These are phyloP conservation scores for Brenthis ino DNA, from an alignment of 2,888 invertebrate genomes.

Conservation along the genomic window DNA sequence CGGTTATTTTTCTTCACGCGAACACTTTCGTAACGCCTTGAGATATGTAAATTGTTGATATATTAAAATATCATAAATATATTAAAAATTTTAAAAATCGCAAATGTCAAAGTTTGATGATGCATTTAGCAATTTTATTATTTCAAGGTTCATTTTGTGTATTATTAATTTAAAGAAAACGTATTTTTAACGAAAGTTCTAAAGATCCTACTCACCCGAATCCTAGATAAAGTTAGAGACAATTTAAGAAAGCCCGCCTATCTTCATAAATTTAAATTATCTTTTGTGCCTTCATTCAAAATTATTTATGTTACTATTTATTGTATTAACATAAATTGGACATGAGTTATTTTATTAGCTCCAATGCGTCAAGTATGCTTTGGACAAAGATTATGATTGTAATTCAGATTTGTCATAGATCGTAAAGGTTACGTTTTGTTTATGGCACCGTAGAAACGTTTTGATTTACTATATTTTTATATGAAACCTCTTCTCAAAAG, in stretches of 20 bases:
- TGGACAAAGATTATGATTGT: slow-evolving; percentile 77
- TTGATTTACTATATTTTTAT: slow-evolving; percentile 22
- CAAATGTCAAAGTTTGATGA: too few relatives aligned
- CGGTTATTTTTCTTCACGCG: slow-evolving; percentile 61
- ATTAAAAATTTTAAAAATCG: not conserved
- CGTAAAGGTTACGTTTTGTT: slow-evolving; percentile 70
- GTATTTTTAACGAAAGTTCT: not conserved
- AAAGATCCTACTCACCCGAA: not conserved
- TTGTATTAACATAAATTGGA: slow-evolving; percentile 83
- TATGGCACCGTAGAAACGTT: slow-evolving; percentile 47
- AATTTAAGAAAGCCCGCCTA: slow-evolving; percentile 55
- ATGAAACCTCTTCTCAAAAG: slow-evolving; percentile 5
- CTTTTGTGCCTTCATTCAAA: slow-evolving; percentile 64
- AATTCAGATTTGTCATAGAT: slow-evolving; percentile 78
- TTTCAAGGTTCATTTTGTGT: too few relatives aligned
- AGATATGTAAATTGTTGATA: slow-evolving; percentile 55
- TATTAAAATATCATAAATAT: not conserved
- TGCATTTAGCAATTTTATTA: too few relatives aligned
- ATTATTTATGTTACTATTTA: slow-evolving; percentile 81
- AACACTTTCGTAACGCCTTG: slow-evolving; percentile 58
- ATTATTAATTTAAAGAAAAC: not conserved
- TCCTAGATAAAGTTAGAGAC: slow-evolving; percentile 23
- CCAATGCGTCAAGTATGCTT: slow-evolving; percentile 70
- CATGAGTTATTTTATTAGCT: slow-evolving; percentile 80
- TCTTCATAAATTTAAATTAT: slow-evolving; percentile 77